Evolutionary conservation across 2,888 invertebrate species (phyloP).

Genomic region (Cantharis rustica): DNA sequence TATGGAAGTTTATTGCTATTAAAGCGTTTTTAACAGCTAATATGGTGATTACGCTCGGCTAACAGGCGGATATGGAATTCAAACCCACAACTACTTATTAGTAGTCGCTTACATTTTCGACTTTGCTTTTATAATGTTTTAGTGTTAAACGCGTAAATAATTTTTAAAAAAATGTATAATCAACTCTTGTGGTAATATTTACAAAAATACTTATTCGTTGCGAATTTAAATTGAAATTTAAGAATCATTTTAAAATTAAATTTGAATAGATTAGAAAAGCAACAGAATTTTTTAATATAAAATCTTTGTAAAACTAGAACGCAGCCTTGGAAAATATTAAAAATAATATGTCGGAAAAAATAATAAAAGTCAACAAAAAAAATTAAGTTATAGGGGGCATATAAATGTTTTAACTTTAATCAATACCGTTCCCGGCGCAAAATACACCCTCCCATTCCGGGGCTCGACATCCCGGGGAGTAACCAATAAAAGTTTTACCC

Average conservation of each 20-base stretch:
- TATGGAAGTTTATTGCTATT: neutral
- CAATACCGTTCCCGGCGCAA: conserved; percentile 8
- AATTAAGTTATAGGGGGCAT: conserved; percentile 4
- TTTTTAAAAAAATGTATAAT: neutral
- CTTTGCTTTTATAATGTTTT: neutral
- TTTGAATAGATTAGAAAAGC: neutral
- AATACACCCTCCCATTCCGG: conserved; percentile 1
- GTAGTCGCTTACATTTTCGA: neutral
- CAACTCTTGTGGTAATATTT: neutral
- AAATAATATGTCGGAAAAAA: neutral
- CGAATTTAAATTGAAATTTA: neutral
- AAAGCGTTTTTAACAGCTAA: neutral
- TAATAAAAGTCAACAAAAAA: neutral
- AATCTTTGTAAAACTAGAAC: neutral
- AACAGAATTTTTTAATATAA: neutral
- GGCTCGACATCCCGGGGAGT: conserved; percentile 1
- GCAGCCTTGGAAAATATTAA: neutral
- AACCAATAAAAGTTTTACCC: conserved; percentile 8
- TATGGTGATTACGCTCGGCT: neutral
- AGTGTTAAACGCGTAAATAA: neutral
- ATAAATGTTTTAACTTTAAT: conserved; percentile 11
- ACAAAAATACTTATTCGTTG: neutral
- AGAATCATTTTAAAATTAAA: neutral
- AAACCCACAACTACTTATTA: neutral
- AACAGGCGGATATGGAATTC: neutral